Evolutionary conservation across 2,888 invertebrate species (phyloP), one percentile per base, ranked within the genome.

Genomic region (Drosophila tripunctata): DNA sequence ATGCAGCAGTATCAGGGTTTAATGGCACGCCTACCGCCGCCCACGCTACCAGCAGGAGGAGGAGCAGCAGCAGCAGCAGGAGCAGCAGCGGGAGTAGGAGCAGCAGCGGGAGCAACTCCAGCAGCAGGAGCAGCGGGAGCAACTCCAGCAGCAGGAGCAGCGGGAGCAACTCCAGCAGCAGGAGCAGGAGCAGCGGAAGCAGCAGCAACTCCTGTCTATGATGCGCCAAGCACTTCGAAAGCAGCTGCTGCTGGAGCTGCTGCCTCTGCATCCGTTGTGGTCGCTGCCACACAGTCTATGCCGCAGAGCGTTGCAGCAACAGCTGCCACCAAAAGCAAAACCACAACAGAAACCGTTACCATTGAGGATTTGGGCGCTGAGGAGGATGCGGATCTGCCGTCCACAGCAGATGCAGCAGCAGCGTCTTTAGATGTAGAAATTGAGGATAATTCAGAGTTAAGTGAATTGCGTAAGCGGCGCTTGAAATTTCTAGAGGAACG

Each of bases 1-100:
- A 97, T 99, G 96, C 96, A 97, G 87, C 98, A 99, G 90, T 99
- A 99, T 91, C 94, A 95, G 63, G 93, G 94, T 45, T 94, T 95
- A 17, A 94, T 94, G 45, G 92, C 94, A 44, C 93, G 91, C 89
- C 91, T 91, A 90, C 94, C 92, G 6, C 78, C 58, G 8, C 58
- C 73, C 12, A 24, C 60, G 4, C 41, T 50, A 31, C 21, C 33
- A 5, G 17, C 22, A n/a, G 15, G 51, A 31, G 4, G 45, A 7
- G 43, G 66, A 33, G 4, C 35, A n/a, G 12, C 48, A 15, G 22
- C 51, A 48, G 6, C 35, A n/a, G 41, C 62, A 31, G 21, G 30
- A 10, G 40, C 22, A 4, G n/a, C n/a, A n/a, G n/a, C n/a, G n/a
- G n/a, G 66, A 33, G 4, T 24, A 10, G 14, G 44, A 15, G 22